Evolutionary conservation across 2,888 invertebrate genomes (phyloP), one percentile per base, ranked within the genome.

Genomic region (Habrosyne pyritoides): DNA sequence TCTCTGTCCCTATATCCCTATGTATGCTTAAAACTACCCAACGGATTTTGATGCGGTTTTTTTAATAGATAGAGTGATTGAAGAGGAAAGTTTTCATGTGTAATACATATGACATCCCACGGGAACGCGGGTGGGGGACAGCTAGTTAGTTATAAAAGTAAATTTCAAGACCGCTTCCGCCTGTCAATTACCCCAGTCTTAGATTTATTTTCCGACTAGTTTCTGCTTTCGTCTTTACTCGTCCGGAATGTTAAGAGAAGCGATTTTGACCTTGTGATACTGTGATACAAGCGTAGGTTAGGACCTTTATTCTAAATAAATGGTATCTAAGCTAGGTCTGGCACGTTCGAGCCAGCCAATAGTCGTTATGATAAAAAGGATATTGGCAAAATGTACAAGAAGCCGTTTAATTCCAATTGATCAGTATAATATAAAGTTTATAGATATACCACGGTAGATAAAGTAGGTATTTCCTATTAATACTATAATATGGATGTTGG

Each of bases 201-300:
- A 73, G 69, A 75, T 80, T 82, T 81, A 84, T 84, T 71, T 73
- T 68, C 66, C 61, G 64, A 66, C 78, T 83, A 79, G 81, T 81
- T 81, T 84, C 83, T 83, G 74, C 76, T 82, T 77, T 71, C 73
- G 76, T 78, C 79, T 86, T 80, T 77, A 79, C 77, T 78, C 74
- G 69, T 63, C 74, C 63, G 63, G 80, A 84, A 86, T 85, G 81
- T 75, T 76, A 74, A 81, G 70, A 78, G 73, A 79, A 76, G 75
- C 76, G 79, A 78, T 80, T 77, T 77, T 77, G 79, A 83, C 75
- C 77, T 81, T 69, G 61, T 64, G 60, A 64, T 64, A 69, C 53
- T 57, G 53, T 47, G 55, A 55, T 59, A 60, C 52, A 46, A 50
- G 49, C 46, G 54, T 58, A 53, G 50, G 50, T 53, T 53, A 49